These are phyloP conservation scores for Actinemys pallida DNA, from an alignment of 2,113 vertebrate species.

Conservation along the genomic window DNA sequence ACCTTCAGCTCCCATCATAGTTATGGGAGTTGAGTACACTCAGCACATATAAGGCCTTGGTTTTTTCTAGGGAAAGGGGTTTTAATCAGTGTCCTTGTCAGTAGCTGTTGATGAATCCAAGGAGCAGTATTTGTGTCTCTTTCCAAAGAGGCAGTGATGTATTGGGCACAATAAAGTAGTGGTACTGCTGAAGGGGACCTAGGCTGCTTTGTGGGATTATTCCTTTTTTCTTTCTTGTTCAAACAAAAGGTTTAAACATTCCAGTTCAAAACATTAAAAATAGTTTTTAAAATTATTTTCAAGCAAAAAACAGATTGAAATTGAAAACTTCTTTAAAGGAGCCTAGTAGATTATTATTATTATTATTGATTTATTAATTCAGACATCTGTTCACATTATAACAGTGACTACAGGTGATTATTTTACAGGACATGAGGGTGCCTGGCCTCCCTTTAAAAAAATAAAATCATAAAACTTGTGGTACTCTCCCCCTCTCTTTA, in stretches of 20 bases:
- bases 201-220: neutral
- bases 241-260: neutral
- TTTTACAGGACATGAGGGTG: neutral
- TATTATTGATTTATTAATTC: neutral
- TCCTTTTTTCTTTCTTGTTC: neutral
- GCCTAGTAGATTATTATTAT: neutral
- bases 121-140: neutral
- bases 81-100: neutral
- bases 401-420: neutral
- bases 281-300: neutral
- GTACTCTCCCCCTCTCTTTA: neutral
- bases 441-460: neutral
- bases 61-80: neutral
- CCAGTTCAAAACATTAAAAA: neutral
- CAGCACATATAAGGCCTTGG: accelerated
- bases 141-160: neutral
- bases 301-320: neutral
- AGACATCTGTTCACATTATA: neutral
- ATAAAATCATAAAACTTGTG: neutral
- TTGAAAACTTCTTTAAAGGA: neutral
- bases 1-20: neutral
- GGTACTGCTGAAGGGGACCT: neutral
- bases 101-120: neutral
- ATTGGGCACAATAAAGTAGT: neutral
- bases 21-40: neutral